A percentile compares a stretch with the other conserved stretches of the same genome.
Conservation (phyloP, 2,113 vertebrate genomes). For the Crocuta crocuta region DNA sequence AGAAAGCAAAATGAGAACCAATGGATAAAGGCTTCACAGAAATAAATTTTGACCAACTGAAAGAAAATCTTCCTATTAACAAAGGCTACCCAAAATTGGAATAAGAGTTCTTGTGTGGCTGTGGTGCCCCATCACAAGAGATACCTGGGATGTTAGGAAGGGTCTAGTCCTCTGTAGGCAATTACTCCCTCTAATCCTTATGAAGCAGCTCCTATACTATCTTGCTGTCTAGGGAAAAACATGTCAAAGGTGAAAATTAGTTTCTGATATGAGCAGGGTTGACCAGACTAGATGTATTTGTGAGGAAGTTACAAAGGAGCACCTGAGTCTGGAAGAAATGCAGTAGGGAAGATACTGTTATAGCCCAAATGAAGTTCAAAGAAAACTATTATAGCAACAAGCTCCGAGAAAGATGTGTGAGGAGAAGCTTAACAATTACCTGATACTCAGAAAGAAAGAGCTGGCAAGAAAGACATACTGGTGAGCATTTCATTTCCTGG, state of each 20-base stretch:
- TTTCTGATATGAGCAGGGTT: conserved; percentile 42
- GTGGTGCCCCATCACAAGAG: background rate
- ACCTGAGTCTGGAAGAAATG: conserved; percentile 48
- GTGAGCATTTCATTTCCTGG: conserved; percentile 62
- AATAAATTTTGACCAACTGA: background rate
- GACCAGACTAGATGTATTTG: conserved; percentile 49
- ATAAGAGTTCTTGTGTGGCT: background rate
- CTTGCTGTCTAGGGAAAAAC: background rate
- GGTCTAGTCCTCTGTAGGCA: background rate
- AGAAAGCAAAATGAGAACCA: background rate
- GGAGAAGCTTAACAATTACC: conserved; percentile 76
- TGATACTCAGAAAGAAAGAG: conserved; percentile 61
- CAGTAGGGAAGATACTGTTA: conserved; percentile 70
- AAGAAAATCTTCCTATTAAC: background rate
- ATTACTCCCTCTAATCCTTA: background rate
- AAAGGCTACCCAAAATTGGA: background rate
- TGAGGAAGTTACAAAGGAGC: background rate
- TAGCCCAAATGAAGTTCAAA: conserved; percentile 72
- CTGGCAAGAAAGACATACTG: conserved; percentile 71
- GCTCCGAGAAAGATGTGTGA: conserved; percentile 71
- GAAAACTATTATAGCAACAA: conserved; percentile 76
- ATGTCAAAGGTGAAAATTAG: background rate
- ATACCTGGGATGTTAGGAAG: background rate
- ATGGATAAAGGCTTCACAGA: background rate
- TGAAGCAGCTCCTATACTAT: background rate